phyloP scores from a whole-genome alignment of 2,888 invertebrate species.

The Serrognathus titanus region DNA sequence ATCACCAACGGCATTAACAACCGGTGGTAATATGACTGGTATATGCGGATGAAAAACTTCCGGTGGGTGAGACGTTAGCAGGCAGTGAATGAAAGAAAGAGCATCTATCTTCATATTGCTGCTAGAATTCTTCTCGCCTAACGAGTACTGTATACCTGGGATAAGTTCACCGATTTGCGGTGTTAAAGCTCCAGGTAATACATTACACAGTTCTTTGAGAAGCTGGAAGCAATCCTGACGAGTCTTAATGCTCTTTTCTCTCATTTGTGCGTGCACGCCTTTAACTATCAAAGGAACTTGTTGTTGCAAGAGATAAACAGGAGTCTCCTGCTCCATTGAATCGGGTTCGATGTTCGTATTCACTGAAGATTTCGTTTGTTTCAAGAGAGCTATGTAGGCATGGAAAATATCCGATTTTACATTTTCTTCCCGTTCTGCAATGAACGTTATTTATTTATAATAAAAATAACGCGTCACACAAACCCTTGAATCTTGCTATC shows the following conservation, averaged over 20 bases:
- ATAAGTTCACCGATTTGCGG: slow-evolving; percentile 80
- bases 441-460: background rate
- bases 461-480: slow-evolving; percentile 5
- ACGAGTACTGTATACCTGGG: slow-evolving; percentile 84
- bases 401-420: slow-evolving; percentile 98
- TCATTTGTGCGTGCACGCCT: slow-evolving; percentile 84
- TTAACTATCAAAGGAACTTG: slow-evolving; percentile 78
- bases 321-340: slow-evolving; percentile 69
- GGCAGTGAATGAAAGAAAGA: slow-evolving; percentile 82
- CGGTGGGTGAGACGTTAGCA: slow-evolving; percentile 75
- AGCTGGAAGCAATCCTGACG: slow-evolving; percentile 90
- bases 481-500: slow-evolving; percentile 89
- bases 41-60: slow-evolving; percentile 80
- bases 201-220: slow-evolving; percentile 84
- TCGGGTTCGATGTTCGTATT: slow-evolving; percentile 64
- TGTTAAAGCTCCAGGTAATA: slow-evolving; percentile 84
- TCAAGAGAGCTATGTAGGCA: slow-evolving; percentile 88
- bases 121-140: slow-evolving; percentile 88
- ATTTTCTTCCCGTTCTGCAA: slow-evolving; percentile 92
- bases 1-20: slow-evolving; percentile 88
- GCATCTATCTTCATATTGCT: slow-evolving; percentile 99
- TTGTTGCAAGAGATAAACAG: slow-evolving; percentile 57
- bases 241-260: slow-evolving; percentile 81
- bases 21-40: slow-evolving; percentile 73
- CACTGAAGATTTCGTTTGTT: slow-evolving; percentile 78